A percentile compares a stretch with the other conserved stretches of the same genome.
Evolutionary conservation across 2,797 vertebrate species (phyloP).

Genomic region (Myiotriccus ornatus): DNA sequence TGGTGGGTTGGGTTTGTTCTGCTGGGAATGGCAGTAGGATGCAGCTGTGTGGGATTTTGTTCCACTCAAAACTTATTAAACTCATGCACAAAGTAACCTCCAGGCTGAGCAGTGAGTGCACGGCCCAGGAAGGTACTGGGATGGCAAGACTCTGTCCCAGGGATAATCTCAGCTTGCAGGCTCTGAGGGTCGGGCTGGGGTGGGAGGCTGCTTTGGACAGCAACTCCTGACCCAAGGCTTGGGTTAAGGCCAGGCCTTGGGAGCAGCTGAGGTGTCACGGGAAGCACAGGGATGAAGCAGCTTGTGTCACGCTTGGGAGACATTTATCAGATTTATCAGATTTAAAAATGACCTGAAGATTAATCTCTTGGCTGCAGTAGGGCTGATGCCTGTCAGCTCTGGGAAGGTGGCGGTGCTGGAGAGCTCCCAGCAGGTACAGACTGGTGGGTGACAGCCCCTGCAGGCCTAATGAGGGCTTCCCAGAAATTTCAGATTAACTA

Average conservation of each 20-base stretch:
- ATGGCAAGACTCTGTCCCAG: not conserved
- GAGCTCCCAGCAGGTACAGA: not conserved
- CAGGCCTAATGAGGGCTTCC: not conserved
- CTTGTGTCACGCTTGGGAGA: accelerated
- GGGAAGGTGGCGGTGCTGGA: not conserved
- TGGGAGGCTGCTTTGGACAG: not conserved
- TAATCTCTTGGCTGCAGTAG: not conserved
- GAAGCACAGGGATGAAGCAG: accelerated
- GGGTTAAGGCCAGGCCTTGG: accelerated
- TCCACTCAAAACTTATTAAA: accelerated
- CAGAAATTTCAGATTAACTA: not conserved
- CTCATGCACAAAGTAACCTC: accelerated
- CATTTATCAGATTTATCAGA: not conserved
- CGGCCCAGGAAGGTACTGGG: not conserved
- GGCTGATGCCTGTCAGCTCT: not conserved
- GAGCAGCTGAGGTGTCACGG: not conserved
- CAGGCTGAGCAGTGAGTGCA: not conserved
- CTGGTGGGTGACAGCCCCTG: not conserved
- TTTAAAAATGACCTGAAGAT: not conserved
- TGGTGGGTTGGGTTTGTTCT: not conserved
- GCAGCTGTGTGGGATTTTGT: not conserved
- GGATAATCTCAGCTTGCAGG: accelerated
- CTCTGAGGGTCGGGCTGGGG: accelerated
- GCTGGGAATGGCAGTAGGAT: accelerated
- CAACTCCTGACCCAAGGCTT: accelerated